Evolutionary conservation across 2,797 vertebrate species (phyloP).

Genomic region (Graptemys geographica): DNA sequence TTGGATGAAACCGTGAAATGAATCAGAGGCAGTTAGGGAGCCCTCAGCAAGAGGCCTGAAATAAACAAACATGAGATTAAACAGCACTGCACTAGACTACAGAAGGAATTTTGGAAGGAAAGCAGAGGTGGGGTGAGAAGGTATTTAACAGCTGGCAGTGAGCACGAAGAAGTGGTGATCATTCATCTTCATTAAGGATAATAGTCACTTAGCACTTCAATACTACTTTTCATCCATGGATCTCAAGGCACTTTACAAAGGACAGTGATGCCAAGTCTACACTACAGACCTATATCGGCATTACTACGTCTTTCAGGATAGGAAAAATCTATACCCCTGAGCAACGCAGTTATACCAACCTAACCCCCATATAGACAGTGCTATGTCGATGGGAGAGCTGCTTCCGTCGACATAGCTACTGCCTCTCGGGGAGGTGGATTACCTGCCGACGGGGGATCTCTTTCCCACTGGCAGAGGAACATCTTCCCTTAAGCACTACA

Average conservation of each 20-base stretch:
- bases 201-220: not conserved
- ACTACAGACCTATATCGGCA: not conserved
- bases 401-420: not conserved
- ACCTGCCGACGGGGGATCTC: not conserved
- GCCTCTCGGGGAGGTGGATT: not conserved
- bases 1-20: not conserved
- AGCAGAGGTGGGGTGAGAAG: constrained; percentile 47
- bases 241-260: not conserved
- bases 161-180: not conserved
- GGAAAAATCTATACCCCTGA: not conserved
- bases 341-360: not conserved
- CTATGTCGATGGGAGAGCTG: not conserved
- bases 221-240: not conserved
- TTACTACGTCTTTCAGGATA: not conserved
- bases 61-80: constrained; percentile 29
- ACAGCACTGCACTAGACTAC: constrained; percentile 16
- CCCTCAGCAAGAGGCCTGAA: not conserved
- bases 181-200: not conserved
- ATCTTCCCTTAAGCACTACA: not conserved
- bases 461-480: not conserved
- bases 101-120: constrained; percentile 24
- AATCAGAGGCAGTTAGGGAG: constrained; percentile 8
- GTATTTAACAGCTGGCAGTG: constrained; percentile 7
- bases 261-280: fast-evolving
- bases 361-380: not conserved